These are phyloP conservation scores for Passer domesticus DNA, from an alignment of 2,113 vertebrate genomes.

Conservation along the genomic window DNA sequence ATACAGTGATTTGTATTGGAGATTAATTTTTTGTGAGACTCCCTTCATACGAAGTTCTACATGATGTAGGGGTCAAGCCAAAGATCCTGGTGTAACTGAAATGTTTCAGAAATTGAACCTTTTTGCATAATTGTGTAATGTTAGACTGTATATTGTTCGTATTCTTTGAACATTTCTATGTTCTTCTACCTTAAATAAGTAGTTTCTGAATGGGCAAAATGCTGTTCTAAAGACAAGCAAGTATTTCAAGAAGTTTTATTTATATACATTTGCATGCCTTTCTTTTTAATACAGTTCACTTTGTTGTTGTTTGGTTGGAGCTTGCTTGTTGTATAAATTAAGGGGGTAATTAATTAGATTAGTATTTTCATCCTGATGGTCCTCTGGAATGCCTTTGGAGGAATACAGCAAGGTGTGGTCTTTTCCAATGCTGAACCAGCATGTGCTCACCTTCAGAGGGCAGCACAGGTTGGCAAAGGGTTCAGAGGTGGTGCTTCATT, in stretches of 20 bases:
- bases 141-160: neutral
- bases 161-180: neutral
- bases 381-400: neutral
- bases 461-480: neutral
- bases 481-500: neutral
- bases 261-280: neutral
- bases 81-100: neutral
- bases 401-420: neutral
- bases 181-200: neutral
- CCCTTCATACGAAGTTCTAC: neutral
- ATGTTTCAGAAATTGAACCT: neutral
- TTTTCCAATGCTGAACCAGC: neutral
- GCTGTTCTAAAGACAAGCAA: fast-evolving
- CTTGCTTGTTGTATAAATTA: neutral
- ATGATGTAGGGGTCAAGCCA: neutral
- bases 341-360: neutral
- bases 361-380: neutral
- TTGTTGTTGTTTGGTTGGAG: neutral
- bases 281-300: neutral
- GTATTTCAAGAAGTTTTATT: neutral
- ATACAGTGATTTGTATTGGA: neutral
- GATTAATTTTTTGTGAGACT: neutral
- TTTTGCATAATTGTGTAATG: neutral
- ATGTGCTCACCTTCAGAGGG: neutral
- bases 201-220: neutral